Conservation (phyloP, 2,113 vertebrate species). For the Ceyx margarethae region DNA sequence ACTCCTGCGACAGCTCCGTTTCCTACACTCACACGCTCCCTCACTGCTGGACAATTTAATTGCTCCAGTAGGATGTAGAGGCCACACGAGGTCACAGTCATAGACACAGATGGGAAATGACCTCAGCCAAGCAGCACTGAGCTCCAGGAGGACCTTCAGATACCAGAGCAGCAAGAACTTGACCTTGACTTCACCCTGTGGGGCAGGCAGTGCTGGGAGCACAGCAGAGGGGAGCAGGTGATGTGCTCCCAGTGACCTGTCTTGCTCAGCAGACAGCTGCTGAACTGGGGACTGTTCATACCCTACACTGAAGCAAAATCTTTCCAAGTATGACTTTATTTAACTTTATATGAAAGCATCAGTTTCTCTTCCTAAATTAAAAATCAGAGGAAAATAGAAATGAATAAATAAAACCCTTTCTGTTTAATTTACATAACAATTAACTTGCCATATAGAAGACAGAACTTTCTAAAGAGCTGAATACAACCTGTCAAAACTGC, state of each 20-base stretch:
- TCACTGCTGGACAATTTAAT: neutral
- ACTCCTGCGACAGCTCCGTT: neutral
- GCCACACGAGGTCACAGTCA: neutral
- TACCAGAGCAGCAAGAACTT: neutral
- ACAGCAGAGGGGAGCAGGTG: neutral
- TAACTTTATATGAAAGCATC: neutral
- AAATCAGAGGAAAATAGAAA: neutral
- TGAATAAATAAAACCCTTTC: neutral
- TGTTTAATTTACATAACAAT: neutral
- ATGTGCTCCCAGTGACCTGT: neutral
- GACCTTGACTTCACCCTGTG: neutral
- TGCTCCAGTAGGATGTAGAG: neutral
- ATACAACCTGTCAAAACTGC: neutral
- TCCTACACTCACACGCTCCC: neutral
- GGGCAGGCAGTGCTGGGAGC: neutral
- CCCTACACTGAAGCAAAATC: neutral
- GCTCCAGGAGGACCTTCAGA: neutral
- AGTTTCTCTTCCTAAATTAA: neutral
- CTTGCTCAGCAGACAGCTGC: neutral
- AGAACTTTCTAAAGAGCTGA: neutral
- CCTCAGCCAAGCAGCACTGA: neutral
- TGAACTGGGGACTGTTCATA: neutral
- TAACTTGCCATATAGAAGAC: neutral
- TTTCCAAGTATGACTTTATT: neutral
- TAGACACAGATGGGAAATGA: neutral